Base-by-base conservation (phyloP, 1,140 invertebrate species). In the Mylabris phalerata region DNA sequence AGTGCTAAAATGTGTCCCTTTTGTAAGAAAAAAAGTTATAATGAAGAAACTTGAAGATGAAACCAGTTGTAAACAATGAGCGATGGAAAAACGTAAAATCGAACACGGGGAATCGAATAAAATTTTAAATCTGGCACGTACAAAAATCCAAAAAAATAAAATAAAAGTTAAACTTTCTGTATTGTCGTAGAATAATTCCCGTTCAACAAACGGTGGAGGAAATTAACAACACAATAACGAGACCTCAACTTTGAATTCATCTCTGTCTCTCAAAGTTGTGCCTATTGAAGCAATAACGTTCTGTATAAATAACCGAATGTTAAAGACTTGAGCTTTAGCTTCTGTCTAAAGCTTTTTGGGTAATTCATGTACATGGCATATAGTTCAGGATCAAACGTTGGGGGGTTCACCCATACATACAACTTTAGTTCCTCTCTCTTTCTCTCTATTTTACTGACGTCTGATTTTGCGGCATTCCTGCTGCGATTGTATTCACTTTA, bases 151-250 rank as follows among this genome's bases (percentile, higher is more conserved):
- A 32, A 19, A 19, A 19, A 19, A 19, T 19, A 19, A 19, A 19
- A 19, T 19, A 19, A 19, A 19, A 19, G 19, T 19, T 19, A 19
- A 19, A 19, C 19, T 19, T 7, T 32, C 7, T 32, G 7, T 32
- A 32, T 32, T 32, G 32, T 32, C 7, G 7, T 1, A 32, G 32
- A 32, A 32, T 32, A 5, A 32, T 32, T 32, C 32, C 7, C 4
- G 4, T 4, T 32, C 32, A 7, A 5, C 4, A 54, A 50, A 52
- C 45, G 50, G 50, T 45, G 41, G 39, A 60, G 58, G 58, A 60
- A 60, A 60, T 60, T 60, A 60, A 60, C 58, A 60, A 60, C 55
- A 55, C 58, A 55, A 55, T 55, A 60, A 60, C 58, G 51, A 50
- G 58, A 50, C 51, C 58, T 19, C 57, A 51, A 32, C 51, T 59